Percentiles rank a stretch among this genome's conserved stretches.
Evolutionary conservation across 2,797 vertebrate genomes (phyloP).

Genomic region (Muscicapa comitata): DNA sequence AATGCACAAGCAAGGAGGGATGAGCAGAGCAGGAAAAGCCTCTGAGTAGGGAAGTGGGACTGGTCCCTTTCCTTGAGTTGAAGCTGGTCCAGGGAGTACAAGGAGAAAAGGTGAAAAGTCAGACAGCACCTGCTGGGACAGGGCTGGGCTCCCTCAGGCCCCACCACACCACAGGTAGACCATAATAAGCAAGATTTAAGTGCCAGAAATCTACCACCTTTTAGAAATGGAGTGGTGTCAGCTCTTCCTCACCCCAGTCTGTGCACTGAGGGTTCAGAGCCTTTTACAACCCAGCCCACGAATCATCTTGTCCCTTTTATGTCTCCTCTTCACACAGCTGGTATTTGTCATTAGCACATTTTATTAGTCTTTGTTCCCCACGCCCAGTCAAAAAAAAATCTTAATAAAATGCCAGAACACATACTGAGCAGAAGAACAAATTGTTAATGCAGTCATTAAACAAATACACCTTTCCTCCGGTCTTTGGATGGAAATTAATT

Average conservation of each 20-base stretch:
- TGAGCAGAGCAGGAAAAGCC: background rate
- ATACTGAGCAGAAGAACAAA: constrained; percentile 40
- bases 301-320: background rate
- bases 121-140: background rate
- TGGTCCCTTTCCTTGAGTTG: background rate
- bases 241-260: background rate
- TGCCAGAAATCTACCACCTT: background rate
- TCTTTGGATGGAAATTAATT: constrained; percentile 43
- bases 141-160: background rate
- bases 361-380: constrained; percentile 7
- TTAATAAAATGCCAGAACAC: constrained; percentile 40
- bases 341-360: constrained; percentile 42
- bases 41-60: background rate
- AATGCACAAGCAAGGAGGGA: background rate
- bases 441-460: constrained; percentile 31
- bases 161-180: background rate
- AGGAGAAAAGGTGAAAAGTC: background rate
- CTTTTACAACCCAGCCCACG: background rate
- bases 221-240: background rate
- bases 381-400: background rate
- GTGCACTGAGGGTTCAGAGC: background rate
- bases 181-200: background rate
- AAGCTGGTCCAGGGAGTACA: background rate
- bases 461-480: background rate
- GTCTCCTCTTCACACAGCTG: background rate